Evolutionary conservation across 2,888 invertebrate species (phyloP).

Genomic region (Laothoe populi): DNA sequence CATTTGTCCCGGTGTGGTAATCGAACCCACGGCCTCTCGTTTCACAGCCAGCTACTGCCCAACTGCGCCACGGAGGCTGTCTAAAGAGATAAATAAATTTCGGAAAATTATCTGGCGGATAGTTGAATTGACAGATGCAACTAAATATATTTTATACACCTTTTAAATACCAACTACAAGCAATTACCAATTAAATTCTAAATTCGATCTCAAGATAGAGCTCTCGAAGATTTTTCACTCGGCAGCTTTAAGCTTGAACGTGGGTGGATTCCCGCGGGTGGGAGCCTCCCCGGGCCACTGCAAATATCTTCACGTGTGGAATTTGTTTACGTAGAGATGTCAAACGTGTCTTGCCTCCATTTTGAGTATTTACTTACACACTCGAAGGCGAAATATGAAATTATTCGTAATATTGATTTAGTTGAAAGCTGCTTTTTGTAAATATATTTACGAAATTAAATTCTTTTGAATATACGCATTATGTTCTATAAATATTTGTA

Average conservation of each 20-base stretch:
- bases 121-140: too few species aligned
- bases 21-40: too few species aligned
- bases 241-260: background rate
- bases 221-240: background rate
- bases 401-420: background rate
- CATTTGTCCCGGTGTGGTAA: too few species aligned
- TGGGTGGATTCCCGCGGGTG: too few species aligned
- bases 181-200: background rate
- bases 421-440: background rate
- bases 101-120: too few species aligned
- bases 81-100: too few species aligned
- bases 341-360: background rate
- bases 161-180: too few species aligned
- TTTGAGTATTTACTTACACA: background rate
- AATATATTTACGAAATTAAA: too few species aligned
- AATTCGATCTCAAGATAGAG: constrained; percentile 1
- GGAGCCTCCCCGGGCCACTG: background rate
- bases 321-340: constrained; percentile 13
- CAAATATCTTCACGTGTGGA: background rate
- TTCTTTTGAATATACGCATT: background rate
- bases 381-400: background rate
- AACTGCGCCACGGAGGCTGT: too few species aligned
- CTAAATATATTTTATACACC: too few species aligned
- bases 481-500: too few species aligned
- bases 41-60: too few species aligned